Evolutionary conservation across 2,797 vertebrate genomes (phyloP).

Genomic region (Microtus californicus): DNA sequence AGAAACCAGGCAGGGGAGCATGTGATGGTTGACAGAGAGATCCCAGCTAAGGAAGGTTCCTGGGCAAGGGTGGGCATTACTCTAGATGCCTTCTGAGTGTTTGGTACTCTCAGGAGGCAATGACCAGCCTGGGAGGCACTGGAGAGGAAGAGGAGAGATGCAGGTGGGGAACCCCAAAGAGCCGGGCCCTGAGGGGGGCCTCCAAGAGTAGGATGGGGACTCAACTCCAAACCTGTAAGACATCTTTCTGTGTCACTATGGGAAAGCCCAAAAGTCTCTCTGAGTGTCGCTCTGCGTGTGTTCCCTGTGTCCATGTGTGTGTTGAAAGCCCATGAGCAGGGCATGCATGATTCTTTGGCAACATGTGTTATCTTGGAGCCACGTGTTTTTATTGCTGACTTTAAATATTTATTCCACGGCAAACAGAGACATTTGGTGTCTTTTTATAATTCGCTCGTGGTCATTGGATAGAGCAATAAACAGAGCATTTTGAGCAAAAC

Average conservation of each 20-base stretch:
- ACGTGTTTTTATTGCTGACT: conserved; percentile 90
- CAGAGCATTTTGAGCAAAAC: conserved; percentile 88
- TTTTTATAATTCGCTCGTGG: conserved; percentile 88
- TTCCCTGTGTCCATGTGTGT: conserved; percentile 82
- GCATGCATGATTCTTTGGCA: conserved; percentile 87
- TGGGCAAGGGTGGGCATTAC: neutral
- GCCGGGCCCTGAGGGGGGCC: neutral
- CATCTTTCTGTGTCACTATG: conserved; percentile 81
- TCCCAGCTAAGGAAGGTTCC: neutral
- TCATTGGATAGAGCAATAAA: conserved; percentile 91
- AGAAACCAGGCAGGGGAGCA: neutral
- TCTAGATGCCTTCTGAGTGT: neutral
- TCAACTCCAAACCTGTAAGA: conserved; percentile 68
- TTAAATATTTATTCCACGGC: conserved; percentile 88
- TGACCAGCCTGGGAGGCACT: neutral
- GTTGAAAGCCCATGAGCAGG: conserved; percentile 85
- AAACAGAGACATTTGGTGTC: conserved; percentile 86
- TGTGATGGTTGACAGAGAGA: neutral
- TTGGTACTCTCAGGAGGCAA: neutral
- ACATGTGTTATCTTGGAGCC: conserved; percentile 87
- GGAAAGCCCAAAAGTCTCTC: conserved; percentile 78
- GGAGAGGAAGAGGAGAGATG: neutral
- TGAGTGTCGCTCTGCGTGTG: conserved; percentile 72
- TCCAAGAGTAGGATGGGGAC: neutral
- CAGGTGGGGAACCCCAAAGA: neutral